Base-by-base conservation (phyloP, 2,888 invertebrate genomes). In the Tyria jacobaeae region DNA sequence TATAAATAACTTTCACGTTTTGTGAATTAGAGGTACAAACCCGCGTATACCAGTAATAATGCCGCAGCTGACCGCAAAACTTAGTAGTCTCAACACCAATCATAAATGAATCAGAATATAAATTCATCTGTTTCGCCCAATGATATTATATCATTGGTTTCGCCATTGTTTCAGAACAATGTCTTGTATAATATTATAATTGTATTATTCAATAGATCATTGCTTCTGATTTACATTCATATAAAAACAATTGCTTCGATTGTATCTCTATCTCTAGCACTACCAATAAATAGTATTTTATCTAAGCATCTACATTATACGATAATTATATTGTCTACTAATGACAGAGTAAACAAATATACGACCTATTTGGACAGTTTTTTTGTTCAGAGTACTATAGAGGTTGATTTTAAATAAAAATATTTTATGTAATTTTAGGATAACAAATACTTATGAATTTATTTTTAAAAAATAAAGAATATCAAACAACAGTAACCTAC, bases 131-230 rank as follows among this genome's bases (percentile, higher is more conserved):
- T 58, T 62, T 60, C n/a, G n/a, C n/a, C n/a, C n/a, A n/a, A n/a
- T n/a, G n/a, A n/a, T n/a, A n/a, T n/a, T n/a, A n/a, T n/a, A n/a
- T n/a, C n/a, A n/a, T n/a, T n/a, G n/a, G n/a, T n/a, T n/a, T n/a
- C 51, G 37, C 62, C 49, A 75, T 75, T 75, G 77, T 75, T 70
- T 59, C 0, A 14, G 41, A 63, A 74, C 74, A 75, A 73, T 69
- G 54, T 59, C 17, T 54, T 56, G 57, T 57, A 49, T 56, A 58
- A 31, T 57, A 49, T 56, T 57, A 31, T 59, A 52, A 39, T 37
- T 50, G 62, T 62, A 60, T 50, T 59, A 47, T 66, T 53, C 63
- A 63, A 52, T 49, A 44, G 57, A 57, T 44, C 15, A 71, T 69
- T 71, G 64, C 52, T 31, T 39, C 48, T 66, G 66, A 76, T 70